These are phyloP conservation scores for Phytoseiulus persimilis DNA, from an alignment of 2,888 invertebrate genomes.

Conservation along the genomic window DNA sequence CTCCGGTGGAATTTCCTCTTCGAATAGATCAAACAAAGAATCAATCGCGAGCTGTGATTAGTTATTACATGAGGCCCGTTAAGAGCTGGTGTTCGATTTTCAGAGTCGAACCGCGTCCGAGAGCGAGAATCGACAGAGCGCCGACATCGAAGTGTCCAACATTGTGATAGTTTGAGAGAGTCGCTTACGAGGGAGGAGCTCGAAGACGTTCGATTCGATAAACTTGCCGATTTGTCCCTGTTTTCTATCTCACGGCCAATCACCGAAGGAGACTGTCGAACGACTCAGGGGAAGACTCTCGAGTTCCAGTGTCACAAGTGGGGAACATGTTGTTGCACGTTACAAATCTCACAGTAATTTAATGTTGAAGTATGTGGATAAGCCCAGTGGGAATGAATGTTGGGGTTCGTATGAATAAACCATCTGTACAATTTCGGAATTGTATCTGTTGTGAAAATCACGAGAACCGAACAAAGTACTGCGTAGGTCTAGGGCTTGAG, in stretches of 20 bases:
- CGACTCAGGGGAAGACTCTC: not conserved
- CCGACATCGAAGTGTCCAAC: not conserved
- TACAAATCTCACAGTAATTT: not conserved
- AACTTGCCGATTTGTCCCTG: not conserved
- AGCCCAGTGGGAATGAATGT: not conserved
- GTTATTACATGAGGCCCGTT: too few relatives aligned
- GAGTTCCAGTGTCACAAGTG: not conserved
- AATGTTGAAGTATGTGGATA: not conserved
- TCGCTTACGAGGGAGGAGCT: not conserved
- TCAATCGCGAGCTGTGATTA: too few relatives aligned
- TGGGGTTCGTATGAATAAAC: too few relatives aligned
- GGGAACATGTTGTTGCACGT: not conserved
- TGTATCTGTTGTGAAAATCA: too few relatives aligned
- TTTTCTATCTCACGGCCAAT: not conserved
- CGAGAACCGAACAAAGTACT: too few relatives aligned
- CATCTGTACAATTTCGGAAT: too few relatives aligned
- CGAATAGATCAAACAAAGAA: not conserved
- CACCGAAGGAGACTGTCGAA: not conserved
- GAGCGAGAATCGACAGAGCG: conserved; percentile 22
- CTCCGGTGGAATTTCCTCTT: too few relatives aligned
- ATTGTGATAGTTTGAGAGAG: conserved; percentile 14
- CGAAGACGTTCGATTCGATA: too few relatives aligned
- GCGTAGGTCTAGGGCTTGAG: too few relatives aligned
- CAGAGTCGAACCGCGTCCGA: conserved; percentile 22
- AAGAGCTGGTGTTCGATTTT: not conserved